phyloP scores from a whole-genome alignment of 2,888 invertebrate species.

The Synanthedon vespiformis region DNA sequence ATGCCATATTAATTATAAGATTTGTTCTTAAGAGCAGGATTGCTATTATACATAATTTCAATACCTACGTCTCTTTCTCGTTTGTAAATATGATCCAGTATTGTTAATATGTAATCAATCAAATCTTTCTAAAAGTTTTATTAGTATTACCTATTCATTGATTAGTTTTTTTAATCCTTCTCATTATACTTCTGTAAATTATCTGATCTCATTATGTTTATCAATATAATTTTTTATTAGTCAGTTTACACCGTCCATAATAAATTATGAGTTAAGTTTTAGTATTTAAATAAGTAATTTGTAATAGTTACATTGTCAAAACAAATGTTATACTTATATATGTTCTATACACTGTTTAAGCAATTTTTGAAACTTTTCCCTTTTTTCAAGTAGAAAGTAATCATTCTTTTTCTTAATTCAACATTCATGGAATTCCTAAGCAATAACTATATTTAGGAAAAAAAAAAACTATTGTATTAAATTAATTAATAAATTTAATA shows the following conservation, averaged over 20 bases:
- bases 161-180: not conserved
- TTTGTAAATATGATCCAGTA: no score
- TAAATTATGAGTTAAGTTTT: not conserved
- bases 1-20: not conserved
- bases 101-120: constrained; percentile 8
- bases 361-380: no score
- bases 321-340: not conserved
- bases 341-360: no score
- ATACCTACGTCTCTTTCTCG: no score
- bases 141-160: constrained; percentile 29
- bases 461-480: no score
- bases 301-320: not conserved
- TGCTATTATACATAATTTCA: no score
- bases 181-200: constrained; percentile 37
- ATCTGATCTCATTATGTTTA: constrained; percentile 59
- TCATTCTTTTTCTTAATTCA: no score
- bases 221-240: constrained; percentile 27
- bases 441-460: no score
- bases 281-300: not conserved
- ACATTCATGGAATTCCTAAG: no score
- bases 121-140: constrained; percentile 16
- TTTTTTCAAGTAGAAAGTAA: no score
- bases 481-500: no score
- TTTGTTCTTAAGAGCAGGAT: no score
- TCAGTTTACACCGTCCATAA: constrained; percentile 1